These are phyloP conservation scores for Probosciger aterrimus DNA, from an alignment of 2,113 vertebrate genomes.

Conservation along the genomic window DNA sequence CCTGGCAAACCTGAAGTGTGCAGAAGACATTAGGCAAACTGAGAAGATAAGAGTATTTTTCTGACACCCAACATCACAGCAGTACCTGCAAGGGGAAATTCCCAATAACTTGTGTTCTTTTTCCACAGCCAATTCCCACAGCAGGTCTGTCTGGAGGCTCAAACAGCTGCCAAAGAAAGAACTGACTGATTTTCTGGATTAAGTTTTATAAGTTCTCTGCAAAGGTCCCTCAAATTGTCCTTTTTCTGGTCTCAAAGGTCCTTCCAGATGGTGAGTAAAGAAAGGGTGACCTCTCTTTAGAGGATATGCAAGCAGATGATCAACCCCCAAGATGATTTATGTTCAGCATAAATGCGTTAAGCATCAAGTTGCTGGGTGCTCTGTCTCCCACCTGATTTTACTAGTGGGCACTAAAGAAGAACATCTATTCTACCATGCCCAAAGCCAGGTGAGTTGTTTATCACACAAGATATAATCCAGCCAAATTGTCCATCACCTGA, in stretches of 20 bases:
- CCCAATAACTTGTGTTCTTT: background rate
- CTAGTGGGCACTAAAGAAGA: background rate
- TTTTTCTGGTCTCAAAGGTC: background rate
- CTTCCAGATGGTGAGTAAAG: background rate
- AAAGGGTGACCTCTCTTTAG: background rate
- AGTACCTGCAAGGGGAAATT: background rate
- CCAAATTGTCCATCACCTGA: background rate
- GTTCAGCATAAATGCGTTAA: background rate
- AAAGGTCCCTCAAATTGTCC: background rate
- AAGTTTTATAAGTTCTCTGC: background rate
- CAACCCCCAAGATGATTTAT: background rate
- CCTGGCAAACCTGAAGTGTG: background rate
- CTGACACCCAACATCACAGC: background rate
- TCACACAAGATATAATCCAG: background rate
- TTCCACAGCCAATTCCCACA: background rate
- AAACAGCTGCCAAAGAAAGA: background rate
- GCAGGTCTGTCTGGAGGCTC: background rate
- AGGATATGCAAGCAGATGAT: background rate
- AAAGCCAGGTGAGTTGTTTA: background rate
- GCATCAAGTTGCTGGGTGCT: background rate
- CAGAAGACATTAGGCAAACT: background rate
- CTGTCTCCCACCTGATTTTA: background rate
- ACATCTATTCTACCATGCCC: background rate
- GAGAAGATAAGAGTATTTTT: background rate
- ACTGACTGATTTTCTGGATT: background rate